phyloP scores from a whole-genome alignment of 2,888 invertebrate species.

The Chesias legatella region DNA sequence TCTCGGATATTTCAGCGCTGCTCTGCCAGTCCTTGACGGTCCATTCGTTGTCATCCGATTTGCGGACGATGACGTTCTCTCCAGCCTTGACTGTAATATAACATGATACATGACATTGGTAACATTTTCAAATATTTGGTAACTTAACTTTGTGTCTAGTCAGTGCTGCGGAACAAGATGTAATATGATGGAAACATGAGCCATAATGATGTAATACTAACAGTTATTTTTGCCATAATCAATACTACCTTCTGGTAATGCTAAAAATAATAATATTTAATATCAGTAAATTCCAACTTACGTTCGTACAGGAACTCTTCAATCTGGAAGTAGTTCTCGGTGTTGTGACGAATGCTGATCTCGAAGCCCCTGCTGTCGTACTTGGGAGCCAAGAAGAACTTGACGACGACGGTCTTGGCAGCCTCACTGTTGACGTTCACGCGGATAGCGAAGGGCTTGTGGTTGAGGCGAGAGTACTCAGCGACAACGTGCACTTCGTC shows the following conservation, averaged over 20 bases:
- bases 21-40: conserved; percentile 20
- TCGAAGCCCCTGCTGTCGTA: conserved; percentile 78
- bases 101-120: too few relatives aligned
- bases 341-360: conserved; percentile 74
- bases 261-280: too few relatives aligned
- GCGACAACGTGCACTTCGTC: conserved; percentile 74
- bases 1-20: conserved; percentile 13
- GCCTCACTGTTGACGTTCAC: conserved; percentile 81
- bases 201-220: too few relatives aligned
- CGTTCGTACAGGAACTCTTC: conserved; percentile 75
- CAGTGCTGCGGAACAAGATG: too few relatives aligned
- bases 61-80: conserved; percentile 19
- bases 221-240: too few relatives aligned
- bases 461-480: conserved; percentile 84
- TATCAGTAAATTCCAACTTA: conserved; percentile 4
- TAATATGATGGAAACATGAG: too few relatives aligned
- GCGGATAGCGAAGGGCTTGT: conserved; percentile 84
- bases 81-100: conserved; percentile 21
- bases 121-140: too few relatives aligned
- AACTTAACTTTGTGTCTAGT: too few relatives aligned
- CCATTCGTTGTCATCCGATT: conserved; percentile 15
- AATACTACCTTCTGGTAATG: too few relatives aligned
- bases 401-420: conserved; percentile 74
- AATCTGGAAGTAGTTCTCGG: conserved; percentile 79
- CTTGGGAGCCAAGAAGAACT: conserved; percentile 85